These are phyloP conservation scores for Erannis defoliaria DNA, from an alignment of 2,888 invertebrate genomes.

Conservation along the genomic window DNA sequence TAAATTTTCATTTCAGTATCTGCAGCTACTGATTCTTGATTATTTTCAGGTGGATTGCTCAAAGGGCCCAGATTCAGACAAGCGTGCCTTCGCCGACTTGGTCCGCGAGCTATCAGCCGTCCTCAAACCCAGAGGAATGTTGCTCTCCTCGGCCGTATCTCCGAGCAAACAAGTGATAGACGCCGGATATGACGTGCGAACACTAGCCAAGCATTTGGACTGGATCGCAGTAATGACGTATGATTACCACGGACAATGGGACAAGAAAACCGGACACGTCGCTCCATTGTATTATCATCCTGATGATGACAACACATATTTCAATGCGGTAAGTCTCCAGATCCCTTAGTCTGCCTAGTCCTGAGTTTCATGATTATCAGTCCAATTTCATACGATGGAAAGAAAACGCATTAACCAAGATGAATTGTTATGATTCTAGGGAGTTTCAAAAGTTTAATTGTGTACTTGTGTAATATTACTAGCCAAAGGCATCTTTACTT, in stretches of 20 bases:
- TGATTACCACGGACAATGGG: conserved; percentile 97
- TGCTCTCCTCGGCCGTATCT: conserved; percentile 94
- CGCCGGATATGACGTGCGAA: conserved; percentile 93
- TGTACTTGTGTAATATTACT: not conserved
- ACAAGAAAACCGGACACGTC: conserved; percentile 96
- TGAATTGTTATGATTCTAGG: too few relatives aligned
- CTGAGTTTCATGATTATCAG: too few relatives aligned
- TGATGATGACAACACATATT: conserved; percentile 92
- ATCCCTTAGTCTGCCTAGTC: not conserved
- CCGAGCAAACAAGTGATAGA: conserved; percentile 96
- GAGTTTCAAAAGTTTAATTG: too few relatives aligned
- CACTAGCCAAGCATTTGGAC: conserved; percentile 91
- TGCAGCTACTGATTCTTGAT: not conserved
- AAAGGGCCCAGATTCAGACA: conserved; percentile 94
- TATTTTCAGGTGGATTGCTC: conserved; percentile 91
- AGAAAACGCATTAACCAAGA: too few relatives aligned
- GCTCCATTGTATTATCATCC: conserved; percentile 94
- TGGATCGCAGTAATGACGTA: conserved; percentile 98
- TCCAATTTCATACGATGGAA: too few relatives aligned
- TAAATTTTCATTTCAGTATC: too few relatives aligned
- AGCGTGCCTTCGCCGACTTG: conserved; percentile 91
- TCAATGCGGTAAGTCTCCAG: conserved; percentile 90
- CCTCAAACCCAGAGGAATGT: conserved; percentile 88
- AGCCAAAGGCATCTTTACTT: conserved; percentile 32
- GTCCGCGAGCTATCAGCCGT: conserved; percentile 90